phyloP scores from a whole-genome alignment of 2,888 invertebrate species.

The Stenotaenia linearis region DNA sequence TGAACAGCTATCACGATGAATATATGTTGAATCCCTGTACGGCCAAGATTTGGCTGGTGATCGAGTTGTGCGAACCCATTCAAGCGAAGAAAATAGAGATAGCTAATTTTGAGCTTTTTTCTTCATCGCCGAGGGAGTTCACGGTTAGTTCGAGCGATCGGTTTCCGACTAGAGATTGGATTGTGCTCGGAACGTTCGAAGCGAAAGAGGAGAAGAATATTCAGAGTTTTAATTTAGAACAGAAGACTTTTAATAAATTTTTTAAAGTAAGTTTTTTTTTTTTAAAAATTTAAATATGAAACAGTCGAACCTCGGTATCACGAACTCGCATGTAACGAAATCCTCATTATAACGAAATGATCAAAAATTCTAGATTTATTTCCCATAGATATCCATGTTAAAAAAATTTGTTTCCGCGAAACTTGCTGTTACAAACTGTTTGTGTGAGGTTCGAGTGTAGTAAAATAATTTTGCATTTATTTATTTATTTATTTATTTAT shows the following conservation, averaged over 20 bases:
- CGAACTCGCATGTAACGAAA: no score
- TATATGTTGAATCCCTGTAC: constrained; percentile 97
- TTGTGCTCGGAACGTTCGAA: constrained; percentile 74
- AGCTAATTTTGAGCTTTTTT: constrained; percentile 96
- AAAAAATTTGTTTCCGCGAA: no score
- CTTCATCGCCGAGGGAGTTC: constrained; percentile 90
- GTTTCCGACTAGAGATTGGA: constrained; percentile 88
- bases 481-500: constrained; percentile 38
- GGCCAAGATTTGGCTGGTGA: constrained; percentile 87
- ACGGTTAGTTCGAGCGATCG: constrained; percentile 80
- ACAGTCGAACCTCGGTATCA: no score
- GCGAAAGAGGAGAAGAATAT: constrained; percentile 80
- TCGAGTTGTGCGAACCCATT: constrained; percentile 96
- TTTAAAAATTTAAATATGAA: no score
- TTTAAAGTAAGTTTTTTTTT: constrained; percentile 59
- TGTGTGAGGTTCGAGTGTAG: no score
- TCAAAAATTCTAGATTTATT: no score
- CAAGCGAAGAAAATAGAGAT: constrained; percentile 89
- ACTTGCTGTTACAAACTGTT: no score
- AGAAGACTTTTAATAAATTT: constrained; percentile 79
- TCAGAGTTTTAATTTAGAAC: constrained; percentile 75
- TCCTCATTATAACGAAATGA: no score
- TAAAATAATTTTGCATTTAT: no score
- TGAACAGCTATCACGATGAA: constrained; percentile 87
- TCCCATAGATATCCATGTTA: no score